phyloP scores from a whole-genome alignment of 2,888 invertebrate genomes.

The Campopleginae sp. region DNA sequence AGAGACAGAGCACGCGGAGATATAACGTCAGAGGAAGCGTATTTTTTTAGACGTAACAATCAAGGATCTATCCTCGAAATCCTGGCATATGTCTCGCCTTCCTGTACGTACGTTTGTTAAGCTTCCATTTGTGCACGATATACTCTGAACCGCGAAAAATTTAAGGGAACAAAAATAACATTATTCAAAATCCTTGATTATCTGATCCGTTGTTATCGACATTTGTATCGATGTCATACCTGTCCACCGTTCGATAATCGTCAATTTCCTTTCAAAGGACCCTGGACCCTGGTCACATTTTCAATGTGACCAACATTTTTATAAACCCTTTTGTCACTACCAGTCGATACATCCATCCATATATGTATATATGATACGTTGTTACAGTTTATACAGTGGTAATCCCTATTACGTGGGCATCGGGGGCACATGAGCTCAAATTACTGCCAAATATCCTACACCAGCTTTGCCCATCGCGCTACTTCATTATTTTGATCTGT shows the following conservation, averaged over 20 bases:
- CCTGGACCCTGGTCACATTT: neutral
- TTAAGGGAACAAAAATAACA: neutral
- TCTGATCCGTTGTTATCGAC: neutral
- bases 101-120: slow-evolving; percentile 1
- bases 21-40: slow-evolving; percentile 42
- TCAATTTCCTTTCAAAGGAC: neutral
- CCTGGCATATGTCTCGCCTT: slow-evolving; percentile 68
- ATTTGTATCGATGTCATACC: neutral
- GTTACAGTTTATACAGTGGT: neutral
- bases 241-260: neutral
- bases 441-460: slow-evolving; percentile 4
- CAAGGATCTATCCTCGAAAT: slow-evolving; percentile 78
- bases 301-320: neutral
- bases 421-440: neutral
- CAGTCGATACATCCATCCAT: neutral
- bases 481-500: neutral
- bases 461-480: neutral
- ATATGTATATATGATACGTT: neutral
- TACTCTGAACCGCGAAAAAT: neutral
- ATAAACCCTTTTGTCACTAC: neutral
- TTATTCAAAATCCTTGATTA: neutral
- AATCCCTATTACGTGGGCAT: slow-evolving; percentile 17
- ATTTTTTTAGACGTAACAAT: slow-evolving; percentile 78
- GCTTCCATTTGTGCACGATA: neutral
- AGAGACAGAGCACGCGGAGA: slow-evolving; percentile 50